Evolutionary conservation across 2,888 invertebrate genomes (phyloP), one percentile per base, ranked within the genome.

Genomic region (Syrphus vitripennis): DNA sequence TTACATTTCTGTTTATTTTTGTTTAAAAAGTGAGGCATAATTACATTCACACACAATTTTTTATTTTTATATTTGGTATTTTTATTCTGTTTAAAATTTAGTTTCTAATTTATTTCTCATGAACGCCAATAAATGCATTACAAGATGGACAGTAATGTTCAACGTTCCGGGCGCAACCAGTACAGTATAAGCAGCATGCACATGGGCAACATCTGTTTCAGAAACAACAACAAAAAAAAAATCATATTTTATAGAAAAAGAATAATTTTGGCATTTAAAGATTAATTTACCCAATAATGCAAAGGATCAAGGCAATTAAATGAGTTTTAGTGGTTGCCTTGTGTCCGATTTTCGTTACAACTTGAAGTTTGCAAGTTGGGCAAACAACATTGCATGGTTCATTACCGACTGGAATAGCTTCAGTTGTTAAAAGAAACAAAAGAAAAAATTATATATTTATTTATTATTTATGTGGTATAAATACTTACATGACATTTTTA

Each of bases 61-160:
- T 45, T 34, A 12, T 42, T 14, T 53, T 29, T 57, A 4, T 29
- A 3, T 48, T 37, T 37, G 12, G 48, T n/a, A 29, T 12, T 14
- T 45, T 9, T 19, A 9, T 34, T 29, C n/a, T 61, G 9, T 29
- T 34, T 9, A n/a, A n/a, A n/a, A n/a, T n/a, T n/a, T n/a, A n/a
- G 3, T 29, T 16, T 3, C 1, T 19, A 16, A 5, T 40, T 45
- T 48, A 86, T 16, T 48, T 79, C 3, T 76, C 71, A 19, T 61
- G 71, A 63, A 92, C 91, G 34, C 94, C 94, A 10, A 94, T 87
- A 80, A 92, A 93, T 0, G 92, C 89, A 42, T 91, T 91, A 88
- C 94, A 94, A 83, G 92, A 91, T 0, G 93, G 93, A 65, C 94
- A 94, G 87, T 93, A 93, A 87, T 94, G 94, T 42, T 93, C 92